Conservation (phyloP, 2,888 invertebrate genomes). For the Sinelater perroti region DNA sequence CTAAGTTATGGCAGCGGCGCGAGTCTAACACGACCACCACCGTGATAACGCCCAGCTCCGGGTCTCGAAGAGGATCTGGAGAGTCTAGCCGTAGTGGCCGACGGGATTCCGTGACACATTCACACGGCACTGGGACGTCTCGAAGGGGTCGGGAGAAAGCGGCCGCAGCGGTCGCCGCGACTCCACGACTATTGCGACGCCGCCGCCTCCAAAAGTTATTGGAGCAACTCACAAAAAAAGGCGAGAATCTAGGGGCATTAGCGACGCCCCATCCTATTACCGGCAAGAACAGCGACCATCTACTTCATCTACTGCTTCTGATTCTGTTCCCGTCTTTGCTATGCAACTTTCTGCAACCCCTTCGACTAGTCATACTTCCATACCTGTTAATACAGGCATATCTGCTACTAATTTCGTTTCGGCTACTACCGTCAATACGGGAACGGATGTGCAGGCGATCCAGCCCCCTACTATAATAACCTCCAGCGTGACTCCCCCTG, state of each 20-base stretch:
- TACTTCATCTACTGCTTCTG: conserved; percentile 77
- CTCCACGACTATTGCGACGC: conserved; percentile 67
- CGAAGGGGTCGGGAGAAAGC: conserved; percentile 76
- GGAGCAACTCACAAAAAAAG: conserved; percentile 69
- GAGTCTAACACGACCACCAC: conserved; percentile 68
- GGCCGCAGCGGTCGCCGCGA: conserved; percentile 75
- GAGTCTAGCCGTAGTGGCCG: conserved; percentile 73
- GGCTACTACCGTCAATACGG: conserved; percentile 19
- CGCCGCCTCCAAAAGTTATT: conserved; percentile 69
- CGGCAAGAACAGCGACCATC: conserved; percentile 74
- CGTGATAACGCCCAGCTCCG: conserved; percentile 59
- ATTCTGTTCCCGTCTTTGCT: conserved; percentile 66
- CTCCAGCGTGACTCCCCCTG: conserved; percentile 84
- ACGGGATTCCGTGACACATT: conserved; percentile 68
- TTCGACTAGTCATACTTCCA: conserved; percentile 15
- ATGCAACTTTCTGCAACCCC: conserved; percentile 29
- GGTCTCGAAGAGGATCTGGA: conserved; percentile 68
- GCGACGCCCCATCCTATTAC: conserved; percentile 64
- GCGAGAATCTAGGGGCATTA: conserved; percentile 65
- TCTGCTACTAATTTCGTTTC: conserved; percentile 64
- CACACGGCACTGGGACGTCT: conserved; percentile 65
- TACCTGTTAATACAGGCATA: conserved; percentile 38
- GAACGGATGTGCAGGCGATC: conserved; percentile 63
- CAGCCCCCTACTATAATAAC: conserved; percentile 82
- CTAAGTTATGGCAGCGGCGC: conserved; percentile 74